Conservation (phyloP, 2,888 invertebrate genomes). For the Phaedon cochleariae region DNA sequence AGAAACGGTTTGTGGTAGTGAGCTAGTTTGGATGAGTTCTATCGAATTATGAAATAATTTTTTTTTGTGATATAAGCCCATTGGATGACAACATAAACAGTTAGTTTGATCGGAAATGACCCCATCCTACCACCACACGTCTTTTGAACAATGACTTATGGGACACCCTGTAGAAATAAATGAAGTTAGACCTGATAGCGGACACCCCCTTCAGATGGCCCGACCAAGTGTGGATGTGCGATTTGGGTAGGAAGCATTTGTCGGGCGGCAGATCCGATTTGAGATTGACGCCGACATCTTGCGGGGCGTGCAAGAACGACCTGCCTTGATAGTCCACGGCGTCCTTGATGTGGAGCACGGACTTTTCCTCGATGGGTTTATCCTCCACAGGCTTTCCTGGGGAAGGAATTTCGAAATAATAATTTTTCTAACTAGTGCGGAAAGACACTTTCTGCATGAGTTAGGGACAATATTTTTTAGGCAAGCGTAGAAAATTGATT, state of each 20-base stretch:
- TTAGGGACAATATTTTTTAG: too few relatives aligned
- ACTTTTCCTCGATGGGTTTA: constrained; percentile 94
- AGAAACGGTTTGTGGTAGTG: too few relatives aligned
- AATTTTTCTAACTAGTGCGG: not conserved
- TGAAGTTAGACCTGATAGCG: too few relatives aligned
- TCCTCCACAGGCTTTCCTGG: constrained; percentile 79
- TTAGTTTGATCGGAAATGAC: too few relatives aligned
- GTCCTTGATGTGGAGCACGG: constrained; percentile 91
- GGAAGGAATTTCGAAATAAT: not conserved
- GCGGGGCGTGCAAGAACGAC: constrained; percentile 92
- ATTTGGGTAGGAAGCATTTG: constrained; percentile 95
- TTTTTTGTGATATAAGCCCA: too few relatives aligned
- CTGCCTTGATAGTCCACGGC: constrained; percentile 96
- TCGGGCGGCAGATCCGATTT: constrained; percentile 89
- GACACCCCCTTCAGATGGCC: constrained; percentile 98
- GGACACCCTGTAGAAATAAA: too few relatives aligned
- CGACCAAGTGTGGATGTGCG: constrained; percentile 94
- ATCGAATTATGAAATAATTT: too few relatives aligned
- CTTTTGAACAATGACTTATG: too few relatives aligned
- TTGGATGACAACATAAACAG: too few relatives aligned
- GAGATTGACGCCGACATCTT: constrained; percentile 90
- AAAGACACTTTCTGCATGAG: not conserved
- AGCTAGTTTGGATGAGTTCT: too few relatives aligned
- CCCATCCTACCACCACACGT: too few relatives aligned
- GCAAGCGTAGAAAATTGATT: too few relatives aligned